Conservation (phyloP, 2,113 vertebrate genomes). For the Castor canadensis region DNA sequence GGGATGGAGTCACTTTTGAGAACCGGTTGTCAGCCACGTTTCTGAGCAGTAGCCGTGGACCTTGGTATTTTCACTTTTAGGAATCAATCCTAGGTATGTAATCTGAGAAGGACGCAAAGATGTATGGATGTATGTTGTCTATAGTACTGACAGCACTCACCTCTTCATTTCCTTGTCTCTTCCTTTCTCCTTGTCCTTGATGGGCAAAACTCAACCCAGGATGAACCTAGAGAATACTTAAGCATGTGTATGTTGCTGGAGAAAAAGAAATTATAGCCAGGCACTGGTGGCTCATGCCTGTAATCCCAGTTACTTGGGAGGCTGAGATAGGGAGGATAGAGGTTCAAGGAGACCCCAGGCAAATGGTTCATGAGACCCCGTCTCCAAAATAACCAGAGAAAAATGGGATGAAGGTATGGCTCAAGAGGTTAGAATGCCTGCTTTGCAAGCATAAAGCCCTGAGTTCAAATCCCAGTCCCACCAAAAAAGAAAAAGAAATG, state of each 20-base stretch:
- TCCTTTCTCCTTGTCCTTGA: not conserved
- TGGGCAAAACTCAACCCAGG: not conserved
- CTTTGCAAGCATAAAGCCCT: no score
- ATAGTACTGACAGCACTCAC: not conserved
- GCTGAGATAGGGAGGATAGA: no score
- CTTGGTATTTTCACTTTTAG: not conserved
- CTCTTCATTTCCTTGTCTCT: not conserved
- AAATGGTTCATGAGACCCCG: no score
- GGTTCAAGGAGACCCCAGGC: no score
- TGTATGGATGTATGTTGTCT: not conserved
- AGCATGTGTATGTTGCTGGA: not conserved
- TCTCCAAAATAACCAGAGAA: no score
- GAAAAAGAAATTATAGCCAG: no score
- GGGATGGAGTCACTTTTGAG: not conserved
- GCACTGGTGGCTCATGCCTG: no score
- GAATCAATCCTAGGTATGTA: not conserved
- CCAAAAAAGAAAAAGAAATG: no score
- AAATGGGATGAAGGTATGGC: no score
- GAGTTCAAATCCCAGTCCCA: no score
- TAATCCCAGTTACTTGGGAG: no score
- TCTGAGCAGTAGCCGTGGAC: not conserved
- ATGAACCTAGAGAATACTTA: not conserved
- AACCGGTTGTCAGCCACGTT: accelerated
- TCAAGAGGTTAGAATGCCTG: no score
- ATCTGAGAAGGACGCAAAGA: not conserved